phyloP scores from a whole-genome alignment of 2,888 invertebrate species.

The Pachycephus smyrnensis region DNA sequence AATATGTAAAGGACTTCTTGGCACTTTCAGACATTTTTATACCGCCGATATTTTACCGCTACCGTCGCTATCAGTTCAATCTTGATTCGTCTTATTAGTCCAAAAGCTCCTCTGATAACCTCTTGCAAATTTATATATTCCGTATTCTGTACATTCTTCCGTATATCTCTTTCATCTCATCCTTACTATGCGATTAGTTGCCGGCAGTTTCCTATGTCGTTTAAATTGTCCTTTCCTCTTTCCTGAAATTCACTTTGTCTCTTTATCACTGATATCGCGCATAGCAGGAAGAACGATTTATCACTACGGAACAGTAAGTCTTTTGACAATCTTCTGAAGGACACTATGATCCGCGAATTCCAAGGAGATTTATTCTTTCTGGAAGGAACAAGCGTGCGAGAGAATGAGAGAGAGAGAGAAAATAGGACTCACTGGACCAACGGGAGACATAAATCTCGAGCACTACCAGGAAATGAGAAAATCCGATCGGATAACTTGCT shows the following conservation, averaged over 20 bases:
- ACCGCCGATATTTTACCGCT: neutral
- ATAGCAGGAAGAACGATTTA: neutral
- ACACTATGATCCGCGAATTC: neutral
- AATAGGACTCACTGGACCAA: neutral
- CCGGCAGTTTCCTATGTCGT: neutral
- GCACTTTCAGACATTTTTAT: neutral
- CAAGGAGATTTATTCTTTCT: neutral
- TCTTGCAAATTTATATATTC: neutral
- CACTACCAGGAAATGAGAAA: neutral
- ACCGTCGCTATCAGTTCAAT: neutral
- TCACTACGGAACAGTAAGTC: neutral
- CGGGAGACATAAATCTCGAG: neutral
- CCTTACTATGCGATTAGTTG: neutral
- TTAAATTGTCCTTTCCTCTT: neutral
- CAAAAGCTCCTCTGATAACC: neutral
- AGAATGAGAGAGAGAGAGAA: neutral
- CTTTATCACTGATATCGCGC: neutral
- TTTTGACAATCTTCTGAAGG: neutral
- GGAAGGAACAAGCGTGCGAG: neutral
- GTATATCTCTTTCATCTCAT: neutral
- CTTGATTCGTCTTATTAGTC: neutral
- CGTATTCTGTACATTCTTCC: neutral
- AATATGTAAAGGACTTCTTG: neutral
- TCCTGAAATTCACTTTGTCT: neutral
- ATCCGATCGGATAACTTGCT: neutral